Evolutionary conservation across 2,113 vertebrate species (phyloP), one percentile per base, ranked within the genome.

Genomic region (Percopsis transmontana): DNA sequence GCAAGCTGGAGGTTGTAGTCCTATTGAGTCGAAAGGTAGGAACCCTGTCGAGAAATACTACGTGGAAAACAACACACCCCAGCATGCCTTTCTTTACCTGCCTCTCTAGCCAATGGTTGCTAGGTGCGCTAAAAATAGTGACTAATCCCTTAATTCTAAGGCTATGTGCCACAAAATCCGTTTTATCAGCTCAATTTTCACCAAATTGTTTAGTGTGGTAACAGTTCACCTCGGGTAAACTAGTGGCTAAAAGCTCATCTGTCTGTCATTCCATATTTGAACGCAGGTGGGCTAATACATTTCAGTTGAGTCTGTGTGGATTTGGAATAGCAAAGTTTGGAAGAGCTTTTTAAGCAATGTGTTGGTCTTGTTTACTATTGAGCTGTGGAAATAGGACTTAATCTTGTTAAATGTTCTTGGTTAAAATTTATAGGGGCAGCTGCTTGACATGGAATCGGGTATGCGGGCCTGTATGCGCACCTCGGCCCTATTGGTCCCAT

Each of bases 1-100:
- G 84, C 61, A 74, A 38, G 75, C 72, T 42, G 68, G 87, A 83
- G 63, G 69, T 48, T 87, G 84, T 83, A 83, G 89, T 90, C 56
- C 71, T 14, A 52, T 64, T 74, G 58, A 59, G 63, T 79, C 44
- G 62, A 59, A 74, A 77, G 72, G 69, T 62, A 69, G 69, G 20
- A 48, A 59, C 70, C 56, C 38, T 20, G 5, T 20, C 52, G 72
- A 59, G 62, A 7, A 56, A 62, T 39, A 58, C 56, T 50, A 74
- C 33, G 47, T 53, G 55, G 56, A 72, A 21, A 68, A 89, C 88
- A 79, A 83, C 80, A 81, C 65, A 61, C 71, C 75, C 87, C 86
- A 83, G 71, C 71, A 85, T 85, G 81, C 77, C 60, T 52, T 60
- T 62, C 62, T 19, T 27, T 47, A 53, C 7, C 68, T 60, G 50